Base-by-base conservation (phyloP, 1,140 invertebrate genomes). In the Sinella curviseta region DNA sequence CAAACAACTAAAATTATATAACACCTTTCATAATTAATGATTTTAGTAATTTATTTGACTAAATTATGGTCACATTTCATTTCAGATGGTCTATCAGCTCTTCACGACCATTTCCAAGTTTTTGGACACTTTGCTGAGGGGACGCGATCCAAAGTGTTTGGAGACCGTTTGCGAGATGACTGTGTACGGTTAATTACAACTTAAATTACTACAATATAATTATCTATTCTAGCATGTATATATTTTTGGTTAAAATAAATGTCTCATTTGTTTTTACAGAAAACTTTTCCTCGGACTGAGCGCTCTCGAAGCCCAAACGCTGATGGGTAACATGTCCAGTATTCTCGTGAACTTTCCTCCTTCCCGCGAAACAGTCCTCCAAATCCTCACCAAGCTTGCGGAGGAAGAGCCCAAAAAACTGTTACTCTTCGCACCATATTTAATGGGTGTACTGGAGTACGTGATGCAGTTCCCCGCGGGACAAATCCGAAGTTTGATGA, bases 371-470 rank as follows among this genome's bases (percentile, higher is more conserved):
- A 20, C 48, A 12, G 77, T 73, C 0, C 48, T 83, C 33, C 39
- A 79, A 54, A 79, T 81, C 31, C 77, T 83, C 4, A 76, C 30
- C 0, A 67, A 78, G 16, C 70, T 82, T 0, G 26, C 79, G 20
- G 65, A 70, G 24, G 8, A 34, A 12, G 55, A 82, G 20, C 77
- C 78, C 12, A 60, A 74, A 28, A 81, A 80, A 28, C 39, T 84
- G 1, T 70, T 82, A 16, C 14, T 74, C 30, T 84, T 82, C 74
- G 48, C 79, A 0, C 39, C 77, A 0, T 76, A 79, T 54, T 20
- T 84, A 30, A 84, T 84, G 83, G 74, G 55, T 20, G 57, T 78
- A 24, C 35, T 82, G 67, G 83, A 77, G 24, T 76, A 76, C 26
- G 55, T 77, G 3, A 78, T 79, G 17, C 76, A 76, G 30, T 79